phyloP scores from a whole-genome alignment of 2,797 vertebrate genomes.

The Gadopsis bispinosus region DNA sequence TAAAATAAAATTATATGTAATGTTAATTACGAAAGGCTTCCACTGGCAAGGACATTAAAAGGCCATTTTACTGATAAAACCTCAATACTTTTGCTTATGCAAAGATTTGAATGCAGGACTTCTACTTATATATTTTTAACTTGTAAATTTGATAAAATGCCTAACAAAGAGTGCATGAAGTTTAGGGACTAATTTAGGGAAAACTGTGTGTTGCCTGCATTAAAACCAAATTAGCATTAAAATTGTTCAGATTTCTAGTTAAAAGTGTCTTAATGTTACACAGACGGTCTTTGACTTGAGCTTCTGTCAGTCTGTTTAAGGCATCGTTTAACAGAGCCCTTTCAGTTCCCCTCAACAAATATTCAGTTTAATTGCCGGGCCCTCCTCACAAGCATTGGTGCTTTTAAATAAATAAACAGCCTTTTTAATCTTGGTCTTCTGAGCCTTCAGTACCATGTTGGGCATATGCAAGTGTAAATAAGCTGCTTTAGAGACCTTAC shows the following conservation, averaged over 20 bases:
- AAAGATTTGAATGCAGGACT: neutral
- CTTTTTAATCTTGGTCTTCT: constrained; percentile 32
- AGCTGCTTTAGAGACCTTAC: constrained; percentile 6
- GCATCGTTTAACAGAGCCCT: constrained; percentile 20
- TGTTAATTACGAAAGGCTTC: no score
- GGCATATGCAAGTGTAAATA: neutral
- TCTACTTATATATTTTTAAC: neutral
- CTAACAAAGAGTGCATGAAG: neutral
- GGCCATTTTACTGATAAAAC: neutral
- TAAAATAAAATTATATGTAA: no score
- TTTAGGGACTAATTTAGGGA: neutral
- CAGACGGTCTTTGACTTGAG: neutral
- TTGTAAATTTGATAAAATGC: neutral
- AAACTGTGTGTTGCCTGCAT: neutral
- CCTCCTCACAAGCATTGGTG: constrained; percentile 20
- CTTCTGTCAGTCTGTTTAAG: neutral
- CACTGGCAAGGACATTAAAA: no score
- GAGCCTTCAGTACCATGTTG: constrained; percentile 19
- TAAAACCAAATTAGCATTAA: neutral
- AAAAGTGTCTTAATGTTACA: neutral
- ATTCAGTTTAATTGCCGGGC: constrained; percentile 20
- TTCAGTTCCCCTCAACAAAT: constrained; percentile 27
- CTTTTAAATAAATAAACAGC: constrained; percentile 58
- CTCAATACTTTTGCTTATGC: neutral
- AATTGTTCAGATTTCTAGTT: neutral